Conservation (phyloP, 2,113 vertebrate genomes). For the Corythornis cristatus region DNA sequence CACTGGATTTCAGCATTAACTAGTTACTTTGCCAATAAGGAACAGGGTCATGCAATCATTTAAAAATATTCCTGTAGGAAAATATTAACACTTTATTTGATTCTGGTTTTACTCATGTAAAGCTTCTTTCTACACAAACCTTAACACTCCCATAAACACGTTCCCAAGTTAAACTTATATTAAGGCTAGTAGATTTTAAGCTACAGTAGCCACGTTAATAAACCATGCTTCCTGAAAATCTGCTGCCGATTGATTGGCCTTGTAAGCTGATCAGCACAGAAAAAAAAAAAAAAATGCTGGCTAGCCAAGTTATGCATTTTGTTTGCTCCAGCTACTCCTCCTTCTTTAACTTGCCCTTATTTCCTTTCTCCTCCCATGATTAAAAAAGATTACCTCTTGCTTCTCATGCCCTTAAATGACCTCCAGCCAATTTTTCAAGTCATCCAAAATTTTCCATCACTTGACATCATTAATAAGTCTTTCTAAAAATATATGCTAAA, state of each 20-base stretch:
- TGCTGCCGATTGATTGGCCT: conserved; percentile 30
- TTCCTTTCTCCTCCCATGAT: conserved; percentile 35
- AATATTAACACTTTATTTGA: too few species aligned
- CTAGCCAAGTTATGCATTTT: not conserved
- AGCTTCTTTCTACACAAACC: too few species aligned
- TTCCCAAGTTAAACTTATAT: too few species aligned
- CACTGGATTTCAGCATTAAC: not conserved
- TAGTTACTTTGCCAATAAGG: not conserved
- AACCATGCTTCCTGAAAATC: not conserved
- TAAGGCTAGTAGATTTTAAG: not conserved
- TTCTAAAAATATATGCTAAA: not conserved
- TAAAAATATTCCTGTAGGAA: too few species aligned
- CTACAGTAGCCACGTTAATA: not conserved
- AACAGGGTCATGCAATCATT: too few species aligned
- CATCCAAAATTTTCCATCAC: not conserved
- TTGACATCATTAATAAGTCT: not conserved
- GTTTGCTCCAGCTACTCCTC: conserved; percentile 19
- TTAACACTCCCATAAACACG: too few species aligned
- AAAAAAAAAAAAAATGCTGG: not conserved
- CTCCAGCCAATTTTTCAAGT: not conserved
- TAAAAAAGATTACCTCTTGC: conserved; percentile 21
- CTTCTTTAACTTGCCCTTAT: conserved; percentile 3
- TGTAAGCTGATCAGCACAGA: conserved; percentile 8
- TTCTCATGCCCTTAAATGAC: conserved; percentile 37
- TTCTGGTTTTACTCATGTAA: too few species aligned